phyloP scores from a whole-genome alignment of 2,888 invertebrate genomes.

The Ariolimax columbianus region DNA sequence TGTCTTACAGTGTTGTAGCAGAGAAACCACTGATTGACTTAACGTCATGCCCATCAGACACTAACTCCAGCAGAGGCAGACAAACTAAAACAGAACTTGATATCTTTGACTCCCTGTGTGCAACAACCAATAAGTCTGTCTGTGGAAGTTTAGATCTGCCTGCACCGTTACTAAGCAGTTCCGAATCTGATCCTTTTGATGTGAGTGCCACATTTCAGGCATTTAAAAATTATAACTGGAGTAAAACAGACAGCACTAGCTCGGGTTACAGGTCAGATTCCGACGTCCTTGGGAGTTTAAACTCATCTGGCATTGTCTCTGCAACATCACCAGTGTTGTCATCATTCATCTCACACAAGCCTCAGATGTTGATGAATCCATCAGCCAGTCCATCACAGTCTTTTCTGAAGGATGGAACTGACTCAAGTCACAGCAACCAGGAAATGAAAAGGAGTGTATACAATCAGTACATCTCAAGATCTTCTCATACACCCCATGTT shows the following conservation, averaged over 20 bases:
- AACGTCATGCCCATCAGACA: neutral
- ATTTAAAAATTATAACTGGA: conserved; percentile 12
- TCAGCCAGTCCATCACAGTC: neutral
- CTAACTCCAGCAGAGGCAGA: neutral
- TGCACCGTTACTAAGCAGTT: neutral
- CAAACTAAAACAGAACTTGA: neutral
- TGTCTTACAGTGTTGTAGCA: neutral
- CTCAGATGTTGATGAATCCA: neutral
- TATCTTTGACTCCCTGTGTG: neutral
- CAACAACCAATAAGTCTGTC: neutral
- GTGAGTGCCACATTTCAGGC: neutral
- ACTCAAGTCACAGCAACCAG: neutral
- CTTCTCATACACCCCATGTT: neutral
- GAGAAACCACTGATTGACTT: neutral
- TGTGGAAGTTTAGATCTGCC: neutral
- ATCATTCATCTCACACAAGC: conserved; percentile 11
- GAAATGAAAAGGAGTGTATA: neutral
- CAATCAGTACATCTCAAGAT: neutral
- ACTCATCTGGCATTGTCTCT: neutral
- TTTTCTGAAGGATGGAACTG: neutral
- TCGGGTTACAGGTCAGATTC: conserved; percentile 17
- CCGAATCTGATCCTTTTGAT: neutral
- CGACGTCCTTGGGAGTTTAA: neutral
- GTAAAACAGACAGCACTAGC: neutral
- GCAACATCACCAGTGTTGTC: neutral